Evolutionary conservation across 37 sponge, comb jelly and placozoan species (phyloP), one percentile per base, ranked within the genome.

Genomic region (Mnemiopsis leidyi): DNA sequence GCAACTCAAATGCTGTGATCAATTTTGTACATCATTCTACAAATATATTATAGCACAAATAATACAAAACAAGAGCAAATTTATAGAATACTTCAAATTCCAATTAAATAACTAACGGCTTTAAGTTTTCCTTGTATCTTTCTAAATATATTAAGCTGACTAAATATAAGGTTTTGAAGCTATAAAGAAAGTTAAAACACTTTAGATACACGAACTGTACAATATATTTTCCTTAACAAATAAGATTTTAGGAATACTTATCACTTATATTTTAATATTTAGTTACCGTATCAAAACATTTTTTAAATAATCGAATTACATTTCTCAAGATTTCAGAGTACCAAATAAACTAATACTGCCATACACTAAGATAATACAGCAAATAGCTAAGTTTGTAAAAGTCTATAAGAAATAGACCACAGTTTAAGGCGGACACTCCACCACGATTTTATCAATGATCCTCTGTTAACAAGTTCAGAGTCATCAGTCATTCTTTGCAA

Each of bases 41-140:
- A 77, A 77, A 77, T 77, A 77, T 28, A 77, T 31, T 34, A 34
- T 32, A 77, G 36, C 34, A 34, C 79, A 77, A 31, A 77, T 34
- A 31, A 34, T 77, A 77, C 79, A 77, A 77, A 77, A 77, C 79
- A 77, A 77, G 20, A 77, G 61, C 61, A 48, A 48, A 48, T 48
- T 48, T 48, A 48, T 48, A 48, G 61, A 48, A 18, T 48, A 48
- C 61, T 48, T 48, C 61, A 48, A 48, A 48, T 48, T 48, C 61
- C 61, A 48, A 48, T 48, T 48, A 48, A 18, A 48, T 48, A 48
- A 48, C 61, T 48, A 48, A 48, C 61, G 61, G 61, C 61, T 48
- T 48, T 48, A 48, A 48, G 61, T 48, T 48, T 48, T 48, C 61
- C 61, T 48, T 13, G 61, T 18, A 48, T 48, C 61, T 48, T 48